Conservation (phyloP, 2,797 vertebrate genomes). For the Hoplostethus mediterraneus region DNA sequence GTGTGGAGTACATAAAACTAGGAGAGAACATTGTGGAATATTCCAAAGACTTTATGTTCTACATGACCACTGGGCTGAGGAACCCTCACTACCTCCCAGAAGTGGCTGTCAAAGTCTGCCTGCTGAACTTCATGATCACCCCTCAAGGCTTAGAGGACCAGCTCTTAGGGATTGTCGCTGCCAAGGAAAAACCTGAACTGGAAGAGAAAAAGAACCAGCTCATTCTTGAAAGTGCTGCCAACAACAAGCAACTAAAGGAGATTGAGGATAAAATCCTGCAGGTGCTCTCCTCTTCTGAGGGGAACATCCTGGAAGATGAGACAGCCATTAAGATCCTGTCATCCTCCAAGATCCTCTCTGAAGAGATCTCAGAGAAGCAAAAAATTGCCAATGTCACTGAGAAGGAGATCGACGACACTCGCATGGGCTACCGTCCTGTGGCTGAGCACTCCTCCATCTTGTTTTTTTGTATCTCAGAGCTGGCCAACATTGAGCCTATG, state of each 20-base stretch:
- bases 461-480: constrained; percentile 95
- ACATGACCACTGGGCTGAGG: constrained; percentile 93
- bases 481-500: constrained; percentile 96
- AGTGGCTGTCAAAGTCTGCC: constrained; percentile 93
- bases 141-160: constrained; percentile 95
- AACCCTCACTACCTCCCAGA: constrained; percentile 98
- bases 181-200: constrained; percentile 94
- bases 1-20: constrained; percentile 92
- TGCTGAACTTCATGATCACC: constrained; percentile 97
- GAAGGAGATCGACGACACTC: constrained; percentile 91
- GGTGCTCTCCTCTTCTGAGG: constrained; percentile 91
- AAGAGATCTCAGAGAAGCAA: constrained; percentile 94
- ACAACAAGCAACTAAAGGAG: constrained; percentile 93
- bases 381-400: constrained; percentile 89
- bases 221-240: constrained; percentile 91
- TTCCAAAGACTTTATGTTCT: constrained; percentile 90
- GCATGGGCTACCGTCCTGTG: constrained; percentile 93
- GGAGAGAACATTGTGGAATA: constrained; percentile 96
- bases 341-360: constrained; percentile 92
- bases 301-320: constrained; percentile 95
- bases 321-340: constrained; percentile 91
- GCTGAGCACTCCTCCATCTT: constrained; percentile 91
- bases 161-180: constrained; percentile 92
- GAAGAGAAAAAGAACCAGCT: constrained; percentile 95
- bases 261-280: constrained; percentile 94